phyloP scores from a whole-genome alignment of 2,113 vertebrate species.

The Plecturocebus donacophilus region DNA sequence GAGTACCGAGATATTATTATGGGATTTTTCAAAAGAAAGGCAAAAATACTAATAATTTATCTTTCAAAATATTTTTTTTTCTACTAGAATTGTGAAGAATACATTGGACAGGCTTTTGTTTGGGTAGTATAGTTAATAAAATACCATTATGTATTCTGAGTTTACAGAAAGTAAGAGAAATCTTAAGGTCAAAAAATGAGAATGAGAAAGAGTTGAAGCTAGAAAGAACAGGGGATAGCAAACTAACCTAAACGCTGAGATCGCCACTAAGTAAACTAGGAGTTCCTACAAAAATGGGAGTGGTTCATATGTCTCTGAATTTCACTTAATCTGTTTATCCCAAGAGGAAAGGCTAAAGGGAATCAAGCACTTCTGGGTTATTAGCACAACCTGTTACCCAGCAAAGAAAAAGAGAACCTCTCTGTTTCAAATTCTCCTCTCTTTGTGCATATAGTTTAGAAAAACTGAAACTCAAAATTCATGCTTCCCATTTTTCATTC shows the following conservation, averaged over 20 bases:
- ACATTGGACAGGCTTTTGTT: neutral
- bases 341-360: neutral
- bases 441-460: neutral
- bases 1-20: neutral
- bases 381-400: neutral
- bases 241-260: neutral
- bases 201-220: neutral
- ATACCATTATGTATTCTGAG: neutral
- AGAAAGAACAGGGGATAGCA: neutral
- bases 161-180: neutral
- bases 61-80: neutral
- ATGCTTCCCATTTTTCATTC: neutral
- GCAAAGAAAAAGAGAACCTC: neutral
- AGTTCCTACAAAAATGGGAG: neutral
- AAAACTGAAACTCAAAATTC: neutral
- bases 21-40: neutral
- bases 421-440: neutral
- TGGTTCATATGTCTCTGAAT: neutral
- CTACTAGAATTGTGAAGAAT: neutral
- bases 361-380: neutral
- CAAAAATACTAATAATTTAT: slow-evolving; percentile 22
- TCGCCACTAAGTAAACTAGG: neutral
- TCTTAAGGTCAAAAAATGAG: neutral
- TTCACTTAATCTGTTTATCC: neutral
- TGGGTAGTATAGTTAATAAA: neutral